Evolutionary conservation across 2,797 vertebrate species (phyloP), one percentile per base, ranked within the genome.

Genomic region (Pachyuromys duprasi): DNA sequence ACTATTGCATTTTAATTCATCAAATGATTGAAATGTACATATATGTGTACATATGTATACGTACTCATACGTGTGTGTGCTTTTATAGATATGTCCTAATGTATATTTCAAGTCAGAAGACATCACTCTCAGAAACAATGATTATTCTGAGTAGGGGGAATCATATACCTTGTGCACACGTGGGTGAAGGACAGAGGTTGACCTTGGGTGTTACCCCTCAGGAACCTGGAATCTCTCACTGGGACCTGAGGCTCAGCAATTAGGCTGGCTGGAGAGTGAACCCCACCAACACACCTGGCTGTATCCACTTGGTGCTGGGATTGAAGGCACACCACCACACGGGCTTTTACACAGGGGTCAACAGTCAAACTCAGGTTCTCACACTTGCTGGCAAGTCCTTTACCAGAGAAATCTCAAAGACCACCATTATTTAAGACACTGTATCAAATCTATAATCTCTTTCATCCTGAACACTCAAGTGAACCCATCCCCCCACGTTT

Each of bases 1-100:
- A 65, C 67, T 60, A 17, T 33, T 88, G 39, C 17, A 89, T 91
- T 74, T 63, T 62, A 78, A 95, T 82, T 95, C 83, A 90, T 42
- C 36, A 60, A 69, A 90, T 17, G 39, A 74, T 80, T 31, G 84
- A 33, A 49, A 36, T 76, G 22, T 8, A 65, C 1, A 24, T 84
- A 24, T 65, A 22, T 22, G 33, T 70, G 6, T 72, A 7, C 6
- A 17, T 80, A 60, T 79, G 8, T 60, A 31, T 17, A 22, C 3
- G 39, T 14, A 42, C 20, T 14, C 17, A 14, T 31, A 8, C 42
- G 14, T 33, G 17, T 67, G 17, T 89, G 26, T 14, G 22, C 42
- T 7, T 93, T 0, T 22, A 2, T 80, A 18, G 33, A 20, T 55
- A 11, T 55, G 15, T 36, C 65, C 33, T 74, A 57, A 33, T 5